A percentile compares a stretch with the other conserved stretches of the same genome.
Conservation (phyloP, 2,113 vertebrate species). For the Paracanthobrama guichenoti region DNA sequence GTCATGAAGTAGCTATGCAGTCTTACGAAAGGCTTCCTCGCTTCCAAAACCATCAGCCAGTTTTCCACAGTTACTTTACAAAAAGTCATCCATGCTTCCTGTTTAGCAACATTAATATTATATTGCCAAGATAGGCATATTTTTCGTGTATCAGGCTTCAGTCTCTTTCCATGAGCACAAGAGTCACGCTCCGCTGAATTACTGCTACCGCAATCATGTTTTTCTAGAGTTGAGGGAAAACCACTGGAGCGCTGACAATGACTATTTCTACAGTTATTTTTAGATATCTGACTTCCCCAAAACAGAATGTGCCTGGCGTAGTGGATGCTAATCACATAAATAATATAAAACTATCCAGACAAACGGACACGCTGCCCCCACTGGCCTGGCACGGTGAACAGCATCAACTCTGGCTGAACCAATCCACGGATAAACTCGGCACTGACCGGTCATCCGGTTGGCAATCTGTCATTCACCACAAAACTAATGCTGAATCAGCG, state of each 20-base stretch:
- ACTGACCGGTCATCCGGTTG: not conserved
- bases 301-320: conserved; percentile 15
- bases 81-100: conserved; percentile 11
- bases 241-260: conserved; percentile 30
- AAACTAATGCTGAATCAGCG: not conserved
- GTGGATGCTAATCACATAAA: conserved; percentile 25
- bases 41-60: conserved; percentile 26
- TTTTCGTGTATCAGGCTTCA: conserved; percentile 17
- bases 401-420: not conserved
- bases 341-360: conserved; percentile 8
- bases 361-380: not conserved
- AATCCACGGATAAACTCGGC: not conserved
- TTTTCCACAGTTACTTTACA: not conserved
- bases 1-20: not conserved
- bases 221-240: conserved; percentile 38
- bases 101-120: conserved; percentile 25
- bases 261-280: conserved; percentile 29
- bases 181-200: conserved; percentile 30
- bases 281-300: conserved; percentile 24
- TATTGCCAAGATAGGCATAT: conserved; percentile 9
- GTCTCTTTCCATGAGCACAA: conserved; percentile 30
- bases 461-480: not conserved
- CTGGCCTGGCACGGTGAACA: not conserved
- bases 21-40: not conserved
- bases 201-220: conserved; percentile 24